Conservation (phyloP, 2,797 vertebrate species). For the Potorous gilbertii region DNA sequence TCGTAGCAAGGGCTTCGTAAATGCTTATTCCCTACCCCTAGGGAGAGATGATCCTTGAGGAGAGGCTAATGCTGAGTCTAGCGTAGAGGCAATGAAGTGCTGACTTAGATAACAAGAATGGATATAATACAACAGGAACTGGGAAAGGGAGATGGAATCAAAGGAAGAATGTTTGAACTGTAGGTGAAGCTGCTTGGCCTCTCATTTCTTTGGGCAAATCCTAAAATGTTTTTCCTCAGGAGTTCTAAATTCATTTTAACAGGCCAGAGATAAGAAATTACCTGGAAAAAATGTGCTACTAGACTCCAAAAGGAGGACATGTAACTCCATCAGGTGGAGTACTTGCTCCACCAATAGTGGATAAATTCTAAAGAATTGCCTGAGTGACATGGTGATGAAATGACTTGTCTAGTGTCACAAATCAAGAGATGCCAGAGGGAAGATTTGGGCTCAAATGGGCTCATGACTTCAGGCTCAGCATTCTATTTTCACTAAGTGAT, state of each 20-base stretch:
- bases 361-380: background rate
- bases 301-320: background rate
- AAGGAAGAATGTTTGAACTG: background rate
- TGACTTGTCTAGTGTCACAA: constrained; percentile 14
- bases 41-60: background rate
- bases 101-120: background rate
- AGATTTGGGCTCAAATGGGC: background rate
- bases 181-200: background rate
- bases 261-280: background rate
- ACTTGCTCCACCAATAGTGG: background rate
- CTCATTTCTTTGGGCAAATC: background rate
- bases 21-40: background rate
- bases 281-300: background rate
- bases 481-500: background rate
- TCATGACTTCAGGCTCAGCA: background rate
- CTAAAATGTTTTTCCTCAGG: background rate
- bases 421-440: background rate
- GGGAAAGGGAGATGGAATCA: background rate
- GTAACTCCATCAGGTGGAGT: background rate
- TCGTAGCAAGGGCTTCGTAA: background rate
- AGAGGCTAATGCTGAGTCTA: background rate
- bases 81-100: background rate
- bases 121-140: background rate
- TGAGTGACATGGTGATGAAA: constrained; percentile 20
- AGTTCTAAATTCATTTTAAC: background rate